phyloP scores from a whole-genome alignment of 2,888 invertebrate species.

The Eupithecia inturbata region DNA sequence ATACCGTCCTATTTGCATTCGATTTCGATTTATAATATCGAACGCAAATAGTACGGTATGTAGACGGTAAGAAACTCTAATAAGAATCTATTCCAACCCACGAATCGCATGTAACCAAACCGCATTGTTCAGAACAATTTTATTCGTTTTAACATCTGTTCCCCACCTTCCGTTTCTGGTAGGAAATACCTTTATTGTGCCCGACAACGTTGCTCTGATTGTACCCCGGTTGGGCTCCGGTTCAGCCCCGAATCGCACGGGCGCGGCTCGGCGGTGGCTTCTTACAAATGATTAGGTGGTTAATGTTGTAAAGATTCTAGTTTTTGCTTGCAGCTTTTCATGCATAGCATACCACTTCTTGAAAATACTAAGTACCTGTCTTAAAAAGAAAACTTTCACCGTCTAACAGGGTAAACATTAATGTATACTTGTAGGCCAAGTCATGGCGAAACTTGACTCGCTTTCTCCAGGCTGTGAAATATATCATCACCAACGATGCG shows the following conservation, averaged over 20 bases:
- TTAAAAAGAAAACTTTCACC: not conserved
- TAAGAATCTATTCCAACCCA: not conserved
- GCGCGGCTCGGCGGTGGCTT: not conserved
- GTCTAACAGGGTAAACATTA: no score
- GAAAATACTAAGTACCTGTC: not conserved
- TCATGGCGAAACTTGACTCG: no score
- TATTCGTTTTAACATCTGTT: slow-evolving; percentile 54
- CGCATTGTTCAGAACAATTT: slow-evolving; percentile 49
- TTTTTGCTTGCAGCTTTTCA: not conserved
- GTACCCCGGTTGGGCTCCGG: not conserved
- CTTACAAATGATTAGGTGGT: not conserved
- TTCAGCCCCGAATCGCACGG: not conserved
- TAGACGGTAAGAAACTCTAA: not conserved
- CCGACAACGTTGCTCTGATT: slow-evolving; percentile 25
- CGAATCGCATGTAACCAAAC: slow-evolving; percentile 33
- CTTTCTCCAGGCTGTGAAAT: not conserved
- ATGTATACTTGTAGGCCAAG: no score
- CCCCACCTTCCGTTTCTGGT: slow-evolving; percentile 54
- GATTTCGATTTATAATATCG: not conserved
- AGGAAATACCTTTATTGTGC: slow-evolving; percentile 56
- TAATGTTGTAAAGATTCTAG: not conserved
- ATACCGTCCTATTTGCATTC: not conserved
- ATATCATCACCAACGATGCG: no score
- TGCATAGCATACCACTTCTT: not conserved
- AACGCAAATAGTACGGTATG: no score